Percentiles rank a stretch among this genome's conserved stretches.
Conservation (phyloP, 2,888 invertebrate genomes). For the Idaea dimidiata region DNA sequence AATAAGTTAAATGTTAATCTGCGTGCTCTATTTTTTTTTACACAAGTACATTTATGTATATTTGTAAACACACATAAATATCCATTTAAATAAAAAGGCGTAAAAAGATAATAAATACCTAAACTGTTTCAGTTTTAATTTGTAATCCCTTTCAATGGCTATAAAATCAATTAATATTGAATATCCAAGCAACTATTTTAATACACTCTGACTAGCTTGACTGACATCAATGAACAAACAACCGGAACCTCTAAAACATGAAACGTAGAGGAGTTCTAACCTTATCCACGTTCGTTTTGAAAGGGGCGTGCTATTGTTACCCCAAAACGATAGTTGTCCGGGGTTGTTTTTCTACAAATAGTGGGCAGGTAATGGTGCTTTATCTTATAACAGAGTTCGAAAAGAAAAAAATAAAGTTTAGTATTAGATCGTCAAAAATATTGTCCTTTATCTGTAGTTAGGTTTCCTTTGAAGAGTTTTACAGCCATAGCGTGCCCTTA, state of each 20-base stretch:
- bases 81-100: no score
- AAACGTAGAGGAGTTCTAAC: background rate
- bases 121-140: no score
- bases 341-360: background rate
- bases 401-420: background rate
- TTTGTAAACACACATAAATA: background rate
- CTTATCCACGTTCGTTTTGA: background rate
- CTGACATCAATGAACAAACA: background rate
- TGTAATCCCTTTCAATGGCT: no score
- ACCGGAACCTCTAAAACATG: background rate
- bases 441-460: background rate
- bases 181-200: no score
- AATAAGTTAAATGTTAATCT: no score
- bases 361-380: background rate
- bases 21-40: no score
- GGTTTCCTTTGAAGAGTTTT: background rate
- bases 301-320: conserved; percentile 1
- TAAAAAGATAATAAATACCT: no score
- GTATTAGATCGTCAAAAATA: background rate
- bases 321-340: background rate
- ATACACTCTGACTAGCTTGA: background rate
- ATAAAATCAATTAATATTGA: no score
- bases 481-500: background rate
- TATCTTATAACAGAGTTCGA: background rate
- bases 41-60: no score